phyloP scores from a whole-genome alignment of 2,888 invertebrate genomes.

The Hypsopygia costalis region DNA sequence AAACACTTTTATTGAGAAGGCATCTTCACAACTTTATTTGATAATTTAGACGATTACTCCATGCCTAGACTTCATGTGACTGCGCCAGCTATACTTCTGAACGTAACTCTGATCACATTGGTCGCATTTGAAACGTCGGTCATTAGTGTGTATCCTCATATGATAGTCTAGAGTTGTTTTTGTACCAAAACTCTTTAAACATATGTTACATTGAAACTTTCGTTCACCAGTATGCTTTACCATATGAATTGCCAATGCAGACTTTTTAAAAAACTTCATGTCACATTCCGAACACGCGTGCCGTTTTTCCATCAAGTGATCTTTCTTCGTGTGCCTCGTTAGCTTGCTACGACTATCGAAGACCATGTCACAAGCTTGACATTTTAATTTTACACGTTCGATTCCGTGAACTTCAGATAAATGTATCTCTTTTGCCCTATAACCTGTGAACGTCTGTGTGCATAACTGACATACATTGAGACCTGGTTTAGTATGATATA shows the following conservation, averaged over 20 bases:
- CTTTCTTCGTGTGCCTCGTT: conserved; percentile 32
- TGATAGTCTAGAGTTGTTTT: conserved; percentile 39
- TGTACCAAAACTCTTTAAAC: conserved; percentile 37
- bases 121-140: conserved; percentile 32
- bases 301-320: conserved; percentile 26
- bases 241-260: conserved; percentile 35
- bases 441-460: conserved; percentile 16
- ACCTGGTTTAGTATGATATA: conserved; percentile 14
- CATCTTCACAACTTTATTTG: too few species aligned
- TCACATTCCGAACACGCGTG: conserved; percentile 31
- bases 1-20: too few species aligned
- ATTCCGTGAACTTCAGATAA: conserved; percentile 17
- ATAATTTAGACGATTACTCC: not conserved
- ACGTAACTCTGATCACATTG: conserved; percentile 33
- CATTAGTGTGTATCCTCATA: conserved; percentile 37
- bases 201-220: conserved; percentile 37
- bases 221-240: conserved; percentile 29
- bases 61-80: conserved; percentile 24
- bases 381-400: not conserved
- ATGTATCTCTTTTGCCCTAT: conserved; percentile 19
- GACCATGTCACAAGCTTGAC: conserved; percentile 5
- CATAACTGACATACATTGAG: conserved; percentile 30
- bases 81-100: conserved; percentile 33
- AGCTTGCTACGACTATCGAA: conserved; percentile 27
- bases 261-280: conserved; percentile 41